phyloP scores from a whole-genome alignment of 2,888 invertebrate genomes.

The Dasypogon diadema region DNA sequence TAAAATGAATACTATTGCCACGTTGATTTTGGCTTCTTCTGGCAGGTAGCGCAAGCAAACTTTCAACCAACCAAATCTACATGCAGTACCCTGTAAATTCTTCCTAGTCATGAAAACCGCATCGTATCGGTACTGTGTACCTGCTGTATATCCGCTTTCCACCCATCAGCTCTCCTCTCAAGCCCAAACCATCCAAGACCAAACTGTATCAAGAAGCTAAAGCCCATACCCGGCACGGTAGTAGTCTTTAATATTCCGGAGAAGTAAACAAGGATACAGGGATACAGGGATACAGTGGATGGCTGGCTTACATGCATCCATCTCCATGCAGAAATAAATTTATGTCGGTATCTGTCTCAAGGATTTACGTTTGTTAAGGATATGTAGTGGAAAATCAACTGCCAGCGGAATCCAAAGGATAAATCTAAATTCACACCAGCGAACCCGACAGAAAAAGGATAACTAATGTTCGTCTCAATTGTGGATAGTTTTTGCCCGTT shows the following conservation, averaged over 20 bases:
- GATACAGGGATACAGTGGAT: slow-evolving; percentile 45
- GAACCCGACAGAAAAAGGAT: slow-evolving; percentile 44
- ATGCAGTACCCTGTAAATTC: slow-evolving; percentile 34
- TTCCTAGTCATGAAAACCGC: slow-evolving; percentile 33
- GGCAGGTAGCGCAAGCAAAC: slow-evolving; percentile 1
- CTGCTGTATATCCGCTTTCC: neutral
- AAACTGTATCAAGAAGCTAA: slow-evolving; percentile 28
- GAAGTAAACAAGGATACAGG: slow-evolving; percentile 51
- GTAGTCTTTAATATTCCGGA: slow-evolving; percentile 51
- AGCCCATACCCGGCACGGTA: slow-evolving; percentile 7
- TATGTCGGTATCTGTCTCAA: slow-evolving; percentile 54
- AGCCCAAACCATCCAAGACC: neutral
- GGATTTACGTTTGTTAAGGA: slow-evolving; percentile 55
- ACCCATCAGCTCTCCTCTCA: neutral
- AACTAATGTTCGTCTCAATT: slow-evolving; percentile 51
- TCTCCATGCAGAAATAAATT: slow-evolving; percentile 51
- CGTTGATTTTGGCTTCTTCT: slow-evolving; percentile 7
- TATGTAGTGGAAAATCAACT: slow-evolving; percentile 56
- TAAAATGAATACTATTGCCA: slow-evolving; percentile 35
- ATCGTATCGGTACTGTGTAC: slow-evolving; percentile 5
- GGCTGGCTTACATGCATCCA: slow-evolving; percentile 47
- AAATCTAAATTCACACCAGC: slow-evolving; percentile 54
- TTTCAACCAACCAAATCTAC: slow-evolving; percentile 14
- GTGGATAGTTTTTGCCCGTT: slow-evolving; percentile 39
- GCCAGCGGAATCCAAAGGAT: slow-evolving; percentile 51